A percentile compares a stretch with the other conserved stretches of the same genome.
These are phyloP conservation scores for Microplitis demolitor DNA, from an alignment of 1,140 invertebrate genomes.

Conservation along the genomic window DNA sequence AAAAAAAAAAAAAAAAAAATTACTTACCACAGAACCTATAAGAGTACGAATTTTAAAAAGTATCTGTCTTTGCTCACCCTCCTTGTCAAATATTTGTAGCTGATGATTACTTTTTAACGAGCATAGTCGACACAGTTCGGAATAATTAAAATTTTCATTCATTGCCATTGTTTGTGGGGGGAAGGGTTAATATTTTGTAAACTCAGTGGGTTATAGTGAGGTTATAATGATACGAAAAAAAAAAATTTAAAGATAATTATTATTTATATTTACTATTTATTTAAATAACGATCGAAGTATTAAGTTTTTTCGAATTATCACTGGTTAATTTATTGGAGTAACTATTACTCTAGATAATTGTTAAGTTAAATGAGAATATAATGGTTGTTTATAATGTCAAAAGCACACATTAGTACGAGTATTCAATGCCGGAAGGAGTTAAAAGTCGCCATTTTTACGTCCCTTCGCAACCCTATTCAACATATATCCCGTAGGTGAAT, in stretches of 20 bases:
- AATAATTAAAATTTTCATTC: constrained; percentile 71
- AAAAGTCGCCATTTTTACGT: constrained; percentile 34
- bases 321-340: not conserved
- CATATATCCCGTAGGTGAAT: not conserved
- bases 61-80: constrained; percentile 71
- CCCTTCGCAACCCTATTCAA: constrained; percentile 12
- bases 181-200: constrained; percentile 3
- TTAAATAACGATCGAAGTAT: too few relatives aligned
- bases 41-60: constrained; percentile 72
- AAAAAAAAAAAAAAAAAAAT: not conserved
- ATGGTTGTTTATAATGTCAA: constrained; percentile 1
- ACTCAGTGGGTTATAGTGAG: not conserved
- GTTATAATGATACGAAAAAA: not conserved
- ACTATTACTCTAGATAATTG: not conserved
- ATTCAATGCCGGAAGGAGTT: constrained; percentile 32
- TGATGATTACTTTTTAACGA: constrained; percentile 68
- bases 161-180: constrained; percentile 62
- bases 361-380: not conserved
- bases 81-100: constrained; percentile 72
- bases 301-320: too few relatives aligned
- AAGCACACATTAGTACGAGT: constrained; percentile 22
- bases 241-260: not conserved
- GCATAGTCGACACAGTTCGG: constrained; percentile 71
- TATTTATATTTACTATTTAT: not conserved
- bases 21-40: constrained; percentile 68